Evolutionary conservation across 1,140 invertebrate genomes (phyloP).

Genomic region (Pinna nobilis): DNA sequence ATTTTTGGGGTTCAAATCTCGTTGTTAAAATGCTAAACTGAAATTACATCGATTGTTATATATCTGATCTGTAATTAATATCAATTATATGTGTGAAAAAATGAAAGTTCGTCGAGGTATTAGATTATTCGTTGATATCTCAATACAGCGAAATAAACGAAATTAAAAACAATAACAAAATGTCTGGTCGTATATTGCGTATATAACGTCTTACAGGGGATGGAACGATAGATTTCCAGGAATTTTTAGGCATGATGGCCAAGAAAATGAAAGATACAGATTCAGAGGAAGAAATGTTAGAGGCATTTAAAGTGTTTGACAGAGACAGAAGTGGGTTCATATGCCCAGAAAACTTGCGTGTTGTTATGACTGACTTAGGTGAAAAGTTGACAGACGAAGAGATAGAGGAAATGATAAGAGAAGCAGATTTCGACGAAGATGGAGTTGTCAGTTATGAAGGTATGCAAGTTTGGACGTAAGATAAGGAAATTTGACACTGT

Average conservation of each 20-base stretch:
- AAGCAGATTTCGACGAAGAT: slow-evolving; percentile 92
- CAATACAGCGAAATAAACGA: too few species aligned
- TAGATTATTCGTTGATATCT: too few species aligned
- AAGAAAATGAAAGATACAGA: slow-evolving; percentile 13
- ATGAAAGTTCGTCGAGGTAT: too few species aligned
- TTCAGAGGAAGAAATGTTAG: slow-evolving; percentile 85
- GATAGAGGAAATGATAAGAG: slow-evolving; percentile 90
- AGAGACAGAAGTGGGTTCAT: slow-evolving; percentile 94
- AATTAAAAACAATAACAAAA: too few species aligned
- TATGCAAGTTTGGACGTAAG: too few species aligned
- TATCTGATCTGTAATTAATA: too few species aligned
- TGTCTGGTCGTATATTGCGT: background rate
- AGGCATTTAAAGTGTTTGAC: slow-evolving; percentile 98
- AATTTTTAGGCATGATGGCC: slow-evolving; percentile 46
- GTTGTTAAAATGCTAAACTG: too few species aligned
- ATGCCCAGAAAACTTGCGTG: slow-evolving; percentile 43
- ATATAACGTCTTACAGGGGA: slow-evolving; percentile 41
- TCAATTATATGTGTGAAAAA: too few species aligned
- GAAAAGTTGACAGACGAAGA: slow-evolving; percentile 25
- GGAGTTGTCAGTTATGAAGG: slow-evolving; percentile 59
- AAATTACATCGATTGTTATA: too few species aligned
- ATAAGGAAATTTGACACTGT: too few species aligned
- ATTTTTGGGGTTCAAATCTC: too few species aligned
- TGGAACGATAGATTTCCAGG: slow-evolving; percentile 51
- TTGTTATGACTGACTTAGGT: slow-evolving; percentile 32